Evolutionary conservation across 1,140 invertebrate species (phyloP), one percentile per base, ranked within the genome.

Genomic region (Kradibia gibbosae): DNA sequence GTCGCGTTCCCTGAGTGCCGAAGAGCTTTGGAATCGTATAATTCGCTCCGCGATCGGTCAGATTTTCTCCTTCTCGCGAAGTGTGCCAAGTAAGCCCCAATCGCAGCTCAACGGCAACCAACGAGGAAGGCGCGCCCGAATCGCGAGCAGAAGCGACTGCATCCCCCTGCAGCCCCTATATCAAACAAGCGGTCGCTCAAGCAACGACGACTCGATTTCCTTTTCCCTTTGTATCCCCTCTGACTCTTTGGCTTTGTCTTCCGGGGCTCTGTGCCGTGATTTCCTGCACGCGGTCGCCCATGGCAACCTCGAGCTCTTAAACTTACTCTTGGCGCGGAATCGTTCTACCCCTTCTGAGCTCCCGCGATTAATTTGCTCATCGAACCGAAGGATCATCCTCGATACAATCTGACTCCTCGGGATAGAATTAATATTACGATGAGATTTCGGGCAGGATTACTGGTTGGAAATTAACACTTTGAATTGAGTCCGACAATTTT

Each of bases 241-340:
- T 39, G 34, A 39, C 62, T 67, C 39, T 67, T 4, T 39, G 62
- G 20, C 62, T 22, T 67, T 8, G 62, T 34, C 4, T 67, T 34
- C 15, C 62, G 62, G 25, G 28, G 50, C 50, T n/a, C n/a, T n/a
- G n/a, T n/a, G 50, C 57, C 53, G 72, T 55, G 25, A 53, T 31
- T 34, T 39, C 15, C 36, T 39, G 34, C 13, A 28, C 74, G 57
- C 39, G 57, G 74, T 76, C 25, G 55, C 57, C 72, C 39, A 65
- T 76, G 57, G 57, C 74, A 76, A 76, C 74, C 57, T 62, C 25
- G 36, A 15, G 34, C 53, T 57, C 34, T 53, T 57, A 60, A 39
- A 39, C 39, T 34, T 22, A 60, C 55, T 76, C 55, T 60, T 62
- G 31, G 31, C 25, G 8, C 70, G 42, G 10, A 8, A 22, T 48